Evolutionary conservation across 2,797 vertebrate species (phyloP).

Genomic region (Cossypha niveicapilla): DNA sequence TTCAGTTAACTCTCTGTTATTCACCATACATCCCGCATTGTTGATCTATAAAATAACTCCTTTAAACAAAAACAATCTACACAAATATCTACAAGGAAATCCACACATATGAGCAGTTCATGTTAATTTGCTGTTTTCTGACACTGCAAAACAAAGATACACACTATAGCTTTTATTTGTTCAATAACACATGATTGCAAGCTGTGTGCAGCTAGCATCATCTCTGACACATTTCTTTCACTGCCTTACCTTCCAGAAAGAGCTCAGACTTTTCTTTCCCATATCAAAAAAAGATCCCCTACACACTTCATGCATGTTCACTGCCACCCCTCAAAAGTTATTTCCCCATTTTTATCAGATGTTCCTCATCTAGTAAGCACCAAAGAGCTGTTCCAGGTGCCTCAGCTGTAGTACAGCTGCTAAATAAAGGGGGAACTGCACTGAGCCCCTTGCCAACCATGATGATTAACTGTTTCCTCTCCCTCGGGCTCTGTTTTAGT

Average conservation of each 20-base stretch:
- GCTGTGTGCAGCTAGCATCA: neutral
- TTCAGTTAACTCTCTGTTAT: slow-evolving; percentile 82
- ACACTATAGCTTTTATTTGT: neutral
- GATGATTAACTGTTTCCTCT: neutral
- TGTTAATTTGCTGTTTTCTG: neutral
- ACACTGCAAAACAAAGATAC: neutral
- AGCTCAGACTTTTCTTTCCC: neutral
- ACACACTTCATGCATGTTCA: neutral
- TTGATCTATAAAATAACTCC: slow-evolving; percentile 76
- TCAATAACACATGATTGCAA: neutral
- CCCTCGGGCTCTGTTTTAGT: neutral
- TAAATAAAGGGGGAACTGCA: neutral
- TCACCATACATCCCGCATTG: slow-evolving; percentile 87
- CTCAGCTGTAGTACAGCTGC: neutral
- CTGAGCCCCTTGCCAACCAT: neutral
- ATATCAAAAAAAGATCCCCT: neutral
- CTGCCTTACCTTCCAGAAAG: neutral
- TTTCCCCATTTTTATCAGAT: neutral
- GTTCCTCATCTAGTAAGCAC: neutral
- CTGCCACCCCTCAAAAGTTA: neutral
- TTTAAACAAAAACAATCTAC: neutral
- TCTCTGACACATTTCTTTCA: neutral
- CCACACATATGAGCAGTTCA: neutral
- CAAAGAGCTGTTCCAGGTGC: neutral
- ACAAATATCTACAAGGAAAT: neutral